A percentile compares a stretch with the other conserved stretches of the same genome.
Conservation (phyloP, 2,797 vertebrate species). For the Aldrovandia affinis region DNA sequence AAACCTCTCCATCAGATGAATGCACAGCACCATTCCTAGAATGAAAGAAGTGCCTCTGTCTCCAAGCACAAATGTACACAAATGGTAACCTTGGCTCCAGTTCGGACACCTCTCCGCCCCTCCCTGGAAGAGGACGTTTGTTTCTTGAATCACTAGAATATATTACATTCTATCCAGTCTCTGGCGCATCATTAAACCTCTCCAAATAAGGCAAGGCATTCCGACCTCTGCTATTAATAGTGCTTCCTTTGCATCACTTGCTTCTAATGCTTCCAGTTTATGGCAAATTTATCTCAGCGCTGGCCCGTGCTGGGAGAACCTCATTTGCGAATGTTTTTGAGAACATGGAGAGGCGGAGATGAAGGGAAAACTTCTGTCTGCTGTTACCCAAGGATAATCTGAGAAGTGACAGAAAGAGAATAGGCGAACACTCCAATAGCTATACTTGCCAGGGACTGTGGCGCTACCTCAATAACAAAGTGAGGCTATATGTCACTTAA, state of each 20-base stretch:
- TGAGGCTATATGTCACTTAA: neutral
- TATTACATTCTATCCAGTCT: slow-evolving; percentile 61
- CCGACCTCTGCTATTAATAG: slow-evolving; percentile 73
- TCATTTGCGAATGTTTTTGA: neutral
- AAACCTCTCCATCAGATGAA: neutral
- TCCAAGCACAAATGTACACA: neutral
- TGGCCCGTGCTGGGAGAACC: slow-evolving; percentile 36
- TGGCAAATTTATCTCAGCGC: slow-evolving; percentile 49
- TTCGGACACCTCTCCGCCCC: slow-evolving; percentile 25
- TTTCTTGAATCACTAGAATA: slow-evolving; percentile 56
- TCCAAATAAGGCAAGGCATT: slow-evolving; percentile 83
- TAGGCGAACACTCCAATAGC: neutral
- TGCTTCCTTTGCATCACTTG: slow-evolving; percentile 63
- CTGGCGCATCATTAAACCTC: slow-evolving; percentile 60
- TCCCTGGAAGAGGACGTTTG: slow-evolving; percentile 41
- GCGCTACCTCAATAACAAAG: neutral
- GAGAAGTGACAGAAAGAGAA: neutral
- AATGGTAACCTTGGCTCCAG: slow-evolving; percentile 21
- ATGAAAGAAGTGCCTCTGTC: neutral
- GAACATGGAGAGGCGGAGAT: neutral
- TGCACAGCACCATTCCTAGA: neutral
- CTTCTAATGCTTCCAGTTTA: slow-evolving; percentile 62
- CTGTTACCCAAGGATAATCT: neutral
- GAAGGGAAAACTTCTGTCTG: neutral
- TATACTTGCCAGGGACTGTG: neutral